Base-by-base conservation (phyloP, 2,113 vertebrate species). In the Todiramphus saurophagus region DNA sequence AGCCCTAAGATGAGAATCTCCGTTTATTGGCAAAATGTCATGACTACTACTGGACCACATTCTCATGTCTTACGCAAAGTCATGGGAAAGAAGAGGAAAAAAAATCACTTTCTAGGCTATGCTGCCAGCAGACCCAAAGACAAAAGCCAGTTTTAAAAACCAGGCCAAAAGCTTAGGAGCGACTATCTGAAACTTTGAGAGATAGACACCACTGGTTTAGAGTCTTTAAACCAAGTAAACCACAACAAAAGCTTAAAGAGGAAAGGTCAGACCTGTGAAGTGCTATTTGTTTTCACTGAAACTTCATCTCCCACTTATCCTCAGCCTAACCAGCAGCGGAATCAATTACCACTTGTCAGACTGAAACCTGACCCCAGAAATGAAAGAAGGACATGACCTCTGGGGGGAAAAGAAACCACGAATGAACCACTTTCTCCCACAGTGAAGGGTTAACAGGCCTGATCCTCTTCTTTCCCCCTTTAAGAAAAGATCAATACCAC, bases 211-310 rank as follows among this genome's bases (percentile, higher is more conserved):
- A 35, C 67, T 39, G 70, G 93, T 93, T 95, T 84, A 13, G 75
- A 84, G 90, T 83, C 96, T 96, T 96, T 92, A 94, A 98, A 83
- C 96, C 43, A 81, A 73, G 92, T 46, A 92, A 95, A 98, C 98
- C 98, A 98, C 98, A 98, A 98, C 98, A 98, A 97, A 98, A 97
- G 97, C 98, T 96, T 97, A 48, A 92, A 97, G 97, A 97, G 97
- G 97, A 98, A 98, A 98, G 98, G 98, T 98, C 98, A 98, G 98
- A 94, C 86, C 97, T 96, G 83, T 96, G 98, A 98, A 98, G 98
- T 98, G 99, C 98, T 99, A 99, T 99, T 99, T 99, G 99, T 99
- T 99, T 99, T 99, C 99, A 99, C 98, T 99, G 99, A 99, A 99
- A 99, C 99, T 98, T 97, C 99, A 99, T 98, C 98, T 97, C 97